Percentiles rank a stretch among this genome's conserved stretches.
These are phyloP conservation scores for Drosophila sturtevanti DNA, from an alignment of 1,140 invertebrate genomes.

Conservation along the genomic window DNA sequence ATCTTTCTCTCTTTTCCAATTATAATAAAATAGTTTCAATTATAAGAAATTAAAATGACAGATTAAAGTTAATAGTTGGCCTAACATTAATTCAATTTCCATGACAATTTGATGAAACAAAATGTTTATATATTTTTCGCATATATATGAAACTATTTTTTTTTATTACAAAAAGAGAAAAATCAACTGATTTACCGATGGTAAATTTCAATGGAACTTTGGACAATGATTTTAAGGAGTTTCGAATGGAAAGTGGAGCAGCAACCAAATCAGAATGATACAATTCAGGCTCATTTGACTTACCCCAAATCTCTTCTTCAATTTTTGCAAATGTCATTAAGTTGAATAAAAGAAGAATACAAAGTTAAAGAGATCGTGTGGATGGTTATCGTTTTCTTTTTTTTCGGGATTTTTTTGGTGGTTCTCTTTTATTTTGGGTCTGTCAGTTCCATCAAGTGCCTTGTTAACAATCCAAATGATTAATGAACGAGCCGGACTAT, in stretches of 20 bases:
- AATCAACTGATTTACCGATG: too few relatives aligned
- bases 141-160: too few relatives aligned
- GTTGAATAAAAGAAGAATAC: conserved; percentile 38
- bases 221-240: background rate
- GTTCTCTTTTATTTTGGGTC: conserved; percentile 30
- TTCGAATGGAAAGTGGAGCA: conserved; percentile 3
- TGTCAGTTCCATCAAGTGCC: conserved; percentile 69
- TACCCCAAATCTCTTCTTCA: conserved; percentile 13
- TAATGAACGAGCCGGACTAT: conserved; percentile 69
- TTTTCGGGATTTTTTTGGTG: background rate
- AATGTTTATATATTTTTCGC: too few relatives aligned
- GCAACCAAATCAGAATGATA: background rate
- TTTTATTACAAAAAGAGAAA: background rate
- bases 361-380: conserved; percentile 27
- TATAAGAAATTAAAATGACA: too few relatives aligned
- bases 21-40: too few relatives aligned
- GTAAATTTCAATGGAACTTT: background rate
- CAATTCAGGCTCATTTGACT: conserved; percentile 1
- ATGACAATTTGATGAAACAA: background rate
- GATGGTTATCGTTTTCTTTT: background rate
- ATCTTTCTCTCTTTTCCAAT: too few relatives aligned
- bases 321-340: conserved; percentile 40
- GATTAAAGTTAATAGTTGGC: too few relatives aligned
- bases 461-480: conserved; percentile 74
- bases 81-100: too few relatives aligned